phyloP scores from a whole-genome alignment of 2,888 invertebrate genomes.

The Petrophora chlorosata region DNA sequence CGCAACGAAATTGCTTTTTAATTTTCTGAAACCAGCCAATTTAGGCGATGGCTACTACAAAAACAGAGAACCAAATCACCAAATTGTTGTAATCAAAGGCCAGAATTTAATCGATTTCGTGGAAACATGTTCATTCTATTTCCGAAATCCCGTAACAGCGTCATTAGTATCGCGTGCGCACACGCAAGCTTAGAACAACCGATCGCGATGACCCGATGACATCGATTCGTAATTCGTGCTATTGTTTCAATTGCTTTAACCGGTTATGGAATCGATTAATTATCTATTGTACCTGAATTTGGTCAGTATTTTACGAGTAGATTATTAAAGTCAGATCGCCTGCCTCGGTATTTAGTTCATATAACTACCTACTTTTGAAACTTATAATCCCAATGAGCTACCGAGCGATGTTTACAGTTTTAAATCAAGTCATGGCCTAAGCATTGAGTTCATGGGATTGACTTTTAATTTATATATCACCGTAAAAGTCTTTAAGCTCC shows the following conservation, averaged over 20 bases:
- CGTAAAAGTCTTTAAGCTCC: no score
- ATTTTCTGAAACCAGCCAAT: constrained; percentile 7
- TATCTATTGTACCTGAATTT: constrained; percentile 15
- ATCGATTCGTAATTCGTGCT: constrained; percentile 40
- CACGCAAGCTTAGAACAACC: constrained; percentile 39
- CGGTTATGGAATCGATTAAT: constrained; percentile 24
- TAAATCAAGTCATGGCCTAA: no score
- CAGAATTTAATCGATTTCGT: constrained; percentile 25
- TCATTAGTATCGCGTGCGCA: constrained; percentile 50
- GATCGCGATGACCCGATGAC: constrained; percentile 46
- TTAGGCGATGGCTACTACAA: constrained; percentile 5
- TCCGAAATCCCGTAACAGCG: constrained; percentile 56
- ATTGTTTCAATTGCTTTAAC: constrained; percentile 36
- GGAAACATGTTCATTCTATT: constrained; percentile 30
- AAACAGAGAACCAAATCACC: constrained; percentile 15
- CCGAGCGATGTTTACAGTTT: no score
- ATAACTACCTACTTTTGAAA: no score
- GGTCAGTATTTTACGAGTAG: no score
- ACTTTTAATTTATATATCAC: no score
- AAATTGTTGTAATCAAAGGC: constrained; percentile 9
- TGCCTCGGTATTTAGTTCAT: neutral
- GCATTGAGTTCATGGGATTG: no score
- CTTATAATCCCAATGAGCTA: no score
- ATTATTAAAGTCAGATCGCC: neutral
- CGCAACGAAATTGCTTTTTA: constrained; percentile 11